These are phyloP conservation scores for Gorsachius goisagi DNA, from an alignment of 2,113 vertebrate genomes.

Conservation along the genomic window DNA sequence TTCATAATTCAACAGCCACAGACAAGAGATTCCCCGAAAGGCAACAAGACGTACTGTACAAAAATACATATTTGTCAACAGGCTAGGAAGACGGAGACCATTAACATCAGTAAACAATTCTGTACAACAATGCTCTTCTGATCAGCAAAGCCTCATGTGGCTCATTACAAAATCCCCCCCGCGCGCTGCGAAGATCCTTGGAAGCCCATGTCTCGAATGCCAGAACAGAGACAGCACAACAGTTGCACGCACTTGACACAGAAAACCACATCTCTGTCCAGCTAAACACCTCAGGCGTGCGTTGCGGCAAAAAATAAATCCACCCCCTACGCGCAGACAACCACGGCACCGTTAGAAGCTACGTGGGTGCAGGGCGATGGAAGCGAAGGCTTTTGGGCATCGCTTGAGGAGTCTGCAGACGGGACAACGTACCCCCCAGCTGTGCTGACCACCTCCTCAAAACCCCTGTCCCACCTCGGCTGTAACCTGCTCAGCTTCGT, in stretches of 20 bases:
- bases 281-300: background rate
- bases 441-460: background rate
- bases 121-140: background rate
- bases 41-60: background rate
- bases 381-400: background rate
- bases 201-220: background rate
- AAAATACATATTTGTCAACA: background rate
- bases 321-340: background rate
- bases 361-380: rapidly evolving
- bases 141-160: background rate
- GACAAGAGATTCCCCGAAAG: background rate
- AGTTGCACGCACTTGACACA: background rate
- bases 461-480: background rate
- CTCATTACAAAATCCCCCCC: background rate
- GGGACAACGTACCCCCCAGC: rapidly evolving
- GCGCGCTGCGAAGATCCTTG: rapidly evolving
- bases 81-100: background rate
- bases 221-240: background rate
- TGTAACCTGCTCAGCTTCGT: background rate
- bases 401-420: background rate
- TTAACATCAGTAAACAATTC: background rate
- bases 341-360: background rate
- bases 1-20: background rate
- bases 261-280: background rate
- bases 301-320: background rate